Conservation (phyloP, 2,113 vertebrate species). For the Nyctibius bracteatus region DNA sequence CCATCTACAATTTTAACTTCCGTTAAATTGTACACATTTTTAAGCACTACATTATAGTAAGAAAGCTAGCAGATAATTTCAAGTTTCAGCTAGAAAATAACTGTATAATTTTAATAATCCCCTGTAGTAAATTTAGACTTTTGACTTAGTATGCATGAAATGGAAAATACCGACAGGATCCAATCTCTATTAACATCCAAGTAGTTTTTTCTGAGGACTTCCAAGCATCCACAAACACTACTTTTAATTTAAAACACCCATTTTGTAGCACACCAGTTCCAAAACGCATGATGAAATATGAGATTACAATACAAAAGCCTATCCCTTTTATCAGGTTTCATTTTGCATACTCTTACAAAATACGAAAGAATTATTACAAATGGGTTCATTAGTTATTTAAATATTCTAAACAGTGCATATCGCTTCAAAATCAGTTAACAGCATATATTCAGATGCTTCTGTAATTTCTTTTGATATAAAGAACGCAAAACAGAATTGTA, state of each 20-base stretch:
- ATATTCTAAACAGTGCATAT: neutral
- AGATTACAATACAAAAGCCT: neutral
- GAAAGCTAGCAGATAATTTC: neutral
- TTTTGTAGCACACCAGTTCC: neutral
- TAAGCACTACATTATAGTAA: neutral
- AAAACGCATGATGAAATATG: neutral
- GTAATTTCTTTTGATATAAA: neutral
- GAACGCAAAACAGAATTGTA: neutral
- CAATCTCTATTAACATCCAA: constrained; percentile 1
- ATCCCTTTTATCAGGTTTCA: neutral
- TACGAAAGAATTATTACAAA: neutral
- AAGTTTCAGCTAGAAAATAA: neutral
- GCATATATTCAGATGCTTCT: neutral
- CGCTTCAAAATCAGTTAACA: neutral
- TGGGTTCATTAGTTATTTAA: neutral
- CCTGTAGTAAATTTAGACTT: constrained; percentile 7
- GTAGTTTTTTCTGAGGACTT: neutral
- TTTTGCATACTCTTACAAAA: neutral
- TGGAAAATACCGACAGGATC: neutral
- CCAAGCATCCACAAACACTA: neutral
- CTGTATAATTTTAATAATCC: neutral
- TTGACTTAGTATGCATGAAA: neutral
- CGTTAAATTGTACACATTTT: neutral
- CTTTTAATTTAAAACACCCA: neutral
- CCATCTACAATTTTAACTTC: neutral